Conservation (phyloP, 2,797 vertebrate genomes). For the Falco naumanni region DNA sequence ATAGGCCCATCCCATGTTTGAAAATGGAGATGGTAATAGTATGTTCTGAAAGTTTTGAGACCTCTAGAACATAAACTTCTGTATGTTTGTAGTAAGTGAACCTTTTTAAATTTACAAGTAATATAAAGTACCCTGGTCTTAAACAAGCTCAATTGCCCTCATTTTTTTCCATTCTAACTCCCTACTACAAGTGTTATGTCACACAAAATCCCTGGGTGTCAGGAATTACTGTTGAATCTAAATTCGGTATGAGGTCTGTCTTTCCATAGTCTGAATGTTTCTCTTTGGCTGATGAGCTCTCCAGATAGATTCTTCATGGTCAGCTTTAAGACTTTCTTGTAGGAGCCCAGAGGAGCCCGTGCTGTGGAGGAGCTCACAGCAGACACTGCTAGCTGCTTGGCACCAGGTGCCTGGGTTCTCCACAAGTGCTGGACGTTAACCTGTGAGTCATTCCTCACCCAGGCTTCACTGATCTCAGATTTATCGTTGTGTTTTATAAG, state of each 20-base stretch:
- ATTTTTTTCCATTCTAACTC: background rate
- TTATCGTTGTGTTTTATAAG: background rate
- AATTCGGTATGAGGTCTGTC: background rate
- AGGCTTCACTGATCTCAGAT: background rate
- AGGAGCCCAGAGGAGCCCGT: background rate
- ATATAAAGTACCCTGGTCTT: background rate
- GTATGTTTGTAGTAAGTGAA: background rate
- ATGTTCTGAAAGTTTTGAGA: background rate
- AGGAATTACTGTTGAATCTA: background rate
- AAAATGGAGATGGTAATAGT: background rate
- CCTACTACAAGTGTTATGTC: background rate
- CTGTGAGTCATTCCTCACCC: background rate
- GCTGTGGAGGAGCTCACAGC: background rate
- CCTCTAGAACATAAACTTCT: background rate
- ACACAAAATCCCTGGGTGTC: background rate
- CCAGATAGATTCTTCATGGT: background rate
- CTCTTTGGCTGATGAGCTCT: background rate
- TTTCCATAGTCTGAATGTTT: background rate
- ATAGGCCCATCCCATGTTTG: background rate
- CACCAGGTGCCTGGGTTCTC: background rate
- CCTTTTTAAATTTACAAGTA: background rate
- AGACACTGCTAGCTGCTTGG: background rate
- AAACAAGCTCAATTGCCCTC: background rate
- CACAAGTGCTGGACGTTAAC: background rate
- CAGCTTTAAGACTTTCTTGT: background rate